Evolutionary conservation across 2,888 invertebrate genomes (phyloP), one percentile per base, ranked within the genome.

Genomic region (Phortica okadai): DNA sequence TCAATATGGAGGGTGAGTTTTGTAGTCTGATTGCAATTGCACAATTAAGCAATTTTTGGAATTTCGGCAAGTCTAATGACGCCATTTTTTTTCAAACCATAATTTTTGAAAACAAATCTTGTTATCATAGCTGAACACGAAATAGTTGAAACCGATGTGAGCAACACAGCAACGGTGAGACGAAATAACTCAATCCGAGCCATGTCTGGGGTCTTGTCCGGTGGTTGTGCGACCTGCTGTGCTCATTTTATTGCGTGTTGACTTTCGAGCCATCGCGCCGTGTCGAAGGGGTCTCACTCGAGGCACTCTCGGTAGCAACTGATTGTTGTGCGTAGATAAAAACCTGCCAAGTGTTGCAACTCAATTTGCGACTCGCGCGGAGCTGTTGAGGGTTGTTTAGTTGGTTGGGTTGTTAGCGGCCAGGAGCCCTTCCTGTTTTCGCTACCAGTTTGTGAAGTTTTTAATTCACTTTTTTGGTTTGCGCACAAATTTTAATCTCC

Each of bases 321-420:
- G 85, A 86, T 86, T 87, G 84, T 84, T 86, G 85, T 86, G 86
- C 87, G 87, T 84, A 86, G 86, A 86, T 86, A 86, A 86, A 86
- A 85, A 84, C 84, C 87, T 86, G 87, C 87, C 86, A 87, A 86
- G 85, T 86, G 84, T 85, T 86, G 85, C 83, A 88, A 88, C 88
- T 88, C 86, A 81, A 83, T 88, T 83, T 83, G 84, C 78, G 79
- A 33, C 44, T 44, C 11, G 11, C 44, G 8, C n/a, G 59, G 8
- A 2, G 25, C 11, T 25, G 62, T 42, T 11, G 70, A 72, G 70
- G 70, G 70, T 72, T 72, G 70, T 14, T 16, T 8, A 44, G 44
- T 41, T 69, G 42, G 7, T 33, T 33, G 16, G 16, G 4, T 16
- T 11, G 59, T 59, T 11, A 10, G 44, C 67, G 16, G 42, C 67